Percentiles rank a stretch among this genome's conserved stretches.
These are phyloP conservation scores for Megalurothrips usitatus DNA, from an alignment of 2,888 invertebrate genomes.

Conservation along the genomic window DNA sequence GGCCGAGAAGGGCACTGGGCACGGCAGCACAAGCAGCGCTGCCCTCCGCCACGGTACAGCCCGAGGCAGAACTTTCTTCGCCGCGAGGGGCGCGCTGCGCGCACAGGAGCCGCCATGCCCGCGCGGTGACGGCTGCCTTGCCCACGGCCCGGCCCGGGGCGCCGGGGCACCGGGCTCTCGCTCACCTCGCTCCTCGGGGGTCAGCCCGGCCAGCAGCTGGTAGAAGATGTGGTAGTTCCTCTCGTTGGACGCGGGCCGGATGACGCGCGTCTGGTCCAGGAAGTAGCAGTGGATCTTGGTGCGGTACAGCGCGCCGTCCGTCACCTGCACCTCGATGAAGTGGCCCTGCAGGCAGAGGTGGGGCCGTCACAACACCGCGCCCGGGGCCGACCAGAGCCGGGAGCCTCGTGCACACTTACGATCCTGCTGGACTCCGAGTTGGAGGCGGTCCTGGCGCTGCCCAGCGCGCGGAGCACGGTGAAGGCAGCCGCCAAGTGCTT, in stretches of 20 bases:
- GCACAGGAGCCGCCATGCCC: no score
- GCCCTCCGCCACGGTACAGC: no score
- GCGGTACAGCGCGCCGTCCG: conserved; percentile 88
- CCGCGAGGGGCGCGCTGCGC: no score
- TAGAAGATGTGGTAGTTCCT: conserved; percentile 97
- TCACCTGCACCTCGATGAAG: conserved; percentile 93
- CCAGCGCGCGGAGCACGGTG: conserved; percentile 86
- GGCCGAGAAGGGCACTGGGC: neutral
- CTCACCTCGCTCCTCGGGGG: conserved; percentile 71
- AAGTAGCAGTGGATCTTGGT: conserved; percentile 96
- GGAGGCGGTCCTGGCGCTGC: conserved; percentile 82
- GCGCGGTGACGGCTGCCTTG: no score
- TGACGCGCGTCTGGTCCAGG: conserved; percentile 88
- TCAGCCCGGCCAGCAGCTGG: conserved; percentile 87
- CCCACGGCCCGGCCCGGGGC: no score
- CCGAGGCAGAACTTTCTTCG: no score
- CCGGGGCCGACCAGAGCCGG: no score
- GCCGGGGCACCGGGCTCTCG: neutral
- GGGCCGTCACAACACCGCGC: no score
- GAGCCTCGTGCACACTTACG: conserved; percentile 55
- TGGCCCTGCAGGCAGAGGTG: conserved; percentile 63
- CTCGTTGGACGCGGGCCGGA: conserved; percentile 76
- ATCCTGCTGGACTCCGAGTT: conserved; percentile 92
- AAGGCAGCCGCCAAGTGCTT: conserved; percentile 93
- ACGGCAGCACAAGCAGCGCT: neutral